A percentile compares a stretch with the other conserved stretches of the same genome.
Evolutionary conservation across 2,113 vertebrate genomes (phyloP).

Genomic region (Oryzias celebensis): DNA sequence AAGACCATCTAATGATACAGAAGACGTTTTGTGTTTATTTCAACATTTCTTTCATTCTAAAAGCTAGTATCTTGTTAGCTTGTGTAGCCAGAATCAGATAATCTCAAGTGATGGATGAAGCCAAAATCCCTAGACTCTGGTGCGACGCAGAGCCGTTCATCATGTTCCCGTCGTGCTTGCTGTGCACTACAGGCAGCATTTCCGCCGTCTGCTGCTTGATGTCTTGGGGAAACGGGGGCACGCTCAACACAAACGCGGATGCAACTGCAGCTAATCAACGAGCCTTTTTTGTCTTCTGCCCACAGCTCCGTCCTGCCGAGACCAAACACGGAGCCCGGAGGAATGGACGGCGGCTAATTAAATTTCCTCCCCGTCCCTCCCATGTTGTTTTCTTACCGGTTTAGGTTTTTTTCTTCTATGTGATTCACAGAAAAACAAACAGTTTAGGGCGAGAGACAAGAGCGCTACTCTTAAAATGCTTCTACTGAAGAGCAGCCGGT

Average conservation of each 20-base stretch:
- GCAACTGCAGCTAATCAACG: slow-evolving; percentile 44
- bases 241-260: slow-evolving; percentile 25
- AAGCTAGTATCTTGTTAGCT: background rate
- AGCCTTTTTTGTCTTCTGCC: slow-evolving; percentile 40
- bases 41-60: too few relatives aligned
- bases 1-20: too few relatives aligned
- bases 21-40: too few relatives aligned
- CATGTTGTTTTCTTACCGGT: slow-evolving; percentile 70
- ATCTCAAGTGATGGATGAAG: slow-evolving; percentile 7
- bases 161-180: slow-evolving; percentile 10
- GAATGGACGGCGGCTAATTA: slow-evolving; percentile 71
- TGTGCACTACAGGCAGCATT: slow-evolving; percentile 32
- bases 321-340: slow-evolving; percentile 42
- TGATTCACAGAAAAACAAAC: slow-evolving; percentile 70
- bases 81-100: background rate
- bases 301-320: slow-evolving; percentile 50
- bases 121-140: background rate
- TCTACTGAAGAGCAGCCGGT: slow-evolving; percentile 4
- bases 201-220: slow-evolving; percentile 32
- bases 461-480: slow-evolving; percentile 44
- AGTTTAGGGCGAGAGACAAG: slow-evolving; percentile 28
- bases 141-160: background rate
- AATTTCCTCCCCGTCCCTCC: slow-evolving; percentile 67
- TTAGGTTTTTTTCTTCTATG: slow-evolving; percentile 56
- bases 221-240: slow-evolving; percentile 21